phyloP scores from a whole-genome alignment of 2,888 invertebrate species.

The Cyclophora albipunctata region DNA sequence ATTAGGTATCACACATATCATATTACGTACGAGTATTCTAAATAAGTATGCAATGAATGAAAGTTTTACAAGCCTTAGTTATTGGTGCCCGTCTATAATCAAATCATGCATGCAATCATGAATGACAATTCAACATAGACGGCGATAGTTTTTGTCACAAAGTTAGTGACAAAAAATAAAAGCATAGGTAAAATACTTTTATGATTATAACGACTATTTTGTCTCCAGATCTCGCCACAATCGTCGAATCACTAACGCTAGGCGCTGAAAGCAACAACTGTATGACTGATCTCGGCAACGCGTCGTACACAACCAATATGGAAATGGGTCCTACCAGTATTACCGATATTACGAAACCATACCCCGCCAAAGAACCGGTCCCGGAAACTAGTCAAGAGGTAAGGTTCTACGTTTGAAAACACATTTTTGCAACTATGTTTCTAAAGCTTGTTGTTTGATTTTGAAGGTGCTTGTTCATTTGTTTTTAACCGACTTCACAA shows the following conservation, averaged over 20 bases:
- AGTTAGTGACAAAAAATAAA: too few species aligned
- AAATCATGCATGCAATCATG: too few species aligned
- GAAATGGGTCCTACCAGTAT: conserved; percentile 72
- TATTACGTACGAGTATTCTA: neutral
- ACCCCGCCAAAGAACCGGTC: conserved; percentile 66
- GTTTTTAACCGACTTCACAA: too few species aligned
- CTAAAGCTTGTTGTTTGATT: neutral
- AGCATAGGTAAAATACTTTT: too few species aligned
- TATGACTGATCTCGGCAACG: conserved; percentile 62
- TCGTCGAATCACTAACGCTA: conserved; percentile 87
- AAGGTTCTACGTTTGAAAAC: conserved; percentile 8
- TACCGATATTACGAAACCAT: conserved; percentile 70
- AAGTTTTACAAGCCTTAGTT: neutral
- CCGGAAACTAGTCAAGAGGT: conserved; percentile 60
- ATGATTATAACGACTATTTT: neutral
- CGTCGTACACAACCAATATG: conserved; percentile 65
- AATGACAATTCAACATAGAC: too few species aligned
- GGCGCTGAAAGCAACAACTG: conserved; percentile 78
- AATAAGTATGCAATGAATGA: neutral
- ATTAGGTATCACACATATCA: neutral
- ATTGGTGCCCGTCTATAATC: too few species aligned
- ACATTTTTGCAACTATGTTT: too few species aligned
- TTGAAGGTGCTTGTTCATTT: conserved; percentile 1
- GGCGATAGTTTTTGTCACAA: too few species aligned
- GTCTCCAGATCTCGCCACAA: conserved; percentile 83